Evolutionary conservation across 2,888 invertebrate genomes (phyloP), one percentile per base, ranked within the genome.

Genomic region (Polymixis lichenea): DNA sequence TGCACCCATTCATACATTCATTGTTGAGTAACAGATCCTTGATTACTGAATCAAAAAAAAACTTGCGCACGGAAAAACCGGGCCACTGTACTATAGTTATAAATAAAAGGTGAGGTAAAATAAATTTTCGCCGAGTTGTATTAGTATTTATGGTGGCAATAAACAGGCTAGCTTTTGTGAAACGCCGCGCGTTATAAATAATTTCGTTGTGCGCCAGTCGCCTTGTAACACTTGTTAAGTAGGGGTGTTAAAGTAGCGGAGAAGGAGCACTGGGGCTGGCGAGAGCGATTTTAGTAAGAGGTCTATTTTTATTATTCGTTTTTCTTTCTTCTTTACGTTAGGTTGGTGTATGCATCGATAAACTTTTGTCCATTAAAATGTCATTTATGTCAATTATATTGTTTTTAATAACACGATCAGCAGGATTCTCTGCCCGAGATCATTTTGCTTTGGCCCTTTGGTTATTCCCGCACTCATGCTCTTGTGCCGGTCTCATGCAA

Each of bases 131-230:
- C 90, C 78, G 92, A 93, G 95, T 92, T 93, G 95, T 95, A 94
- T 95, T 95, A 95, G 95, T 96, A 96, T 96, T 96, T 96, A 96
- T 95, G 95, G 93, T 86, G 71, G 94, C 93, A 94, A 95, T 96
- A 96, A 96, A 96, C 94, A 93, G 91, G 86, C 89, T 90, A 91
- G 93, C 93, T 93, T 95, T 96, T 95, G 95, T 94, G 92, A 93
- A 93, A 95, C 89, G 94, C 96, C 96, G 96, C 92, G 88, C 88
- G 94, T 91, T 94, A 93, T 96, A 96, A 96, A 96, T 96, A 95
- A 96, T 96, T 95, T 95, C 94, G 93, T 92, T 92, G 93, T 91
- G 92, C 92, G 93, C 91, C 92, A 91, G 91, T 93, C 91, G 91
- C 93, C 94, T 93, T 94, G 94, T 93, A 94, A 94, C 94, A 95